Evolutionary conservation across 1,140 invertebrate species (phyloP), one percentile per base, ranked within the genome.

Genomic region (Araneus ventricosus): DNA sequence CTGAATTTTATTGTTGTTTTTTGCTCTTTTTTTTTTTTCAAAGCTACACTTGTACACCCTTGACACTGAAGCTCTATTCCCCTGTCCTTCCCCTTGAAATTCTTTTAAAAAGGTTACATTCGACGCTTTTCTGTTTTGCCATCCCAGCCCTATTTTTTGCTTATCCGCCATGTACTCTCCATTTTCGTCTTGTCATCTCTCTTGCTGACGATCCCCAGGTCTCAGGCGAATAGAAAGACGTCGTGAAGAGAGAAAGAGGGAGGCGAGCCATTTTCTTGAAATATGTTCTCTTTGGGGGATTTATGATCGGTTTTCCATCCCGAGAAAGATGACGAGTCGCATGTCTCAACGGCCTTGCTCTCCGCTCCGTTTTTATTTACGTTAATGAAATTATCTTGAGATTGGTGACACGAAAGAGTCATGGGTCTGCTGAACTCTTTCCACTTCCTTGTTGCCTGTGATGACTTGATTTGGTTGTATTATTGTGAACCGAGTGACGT

Each of bases 341-440:
- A 37, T 20, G 70, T 37, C 27, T 75, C 17, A 37, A 75, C 70
- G 63, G 63, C 63, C 63, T 67, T 67, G 63, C 63, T 67, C 27
- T 67, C 14, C 20, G 4, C 34, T 37, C 30, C 30, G 27, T 30
- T 37, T 34, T 75, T 75, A 37, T 75, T 75, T 75, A 75, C 70
- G 30, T 34, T 75, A 30, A 30, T 20, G 70, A 75, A 75, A 37
- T 75, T 75, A 75, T 75, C 70, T 75, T 20, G 8, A 37, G 27
- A 75, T 75, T 30, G 67, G 67, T 75, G 67, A 75, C 67, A 17
- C 30, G 30, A 37, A 37, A 75, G 70, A 75, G 30, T 34, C 70
- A 75, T 75, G 70, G 70, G 70, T 34, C 27, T 75, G 70, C 70
- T 75, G 70, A 75, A 75, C 70, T 34, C 70, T 34, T 52, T 75